Conservation (phyloP, 2,113 vertebrate species). For the Amphiprion ocellaris region DNA sequence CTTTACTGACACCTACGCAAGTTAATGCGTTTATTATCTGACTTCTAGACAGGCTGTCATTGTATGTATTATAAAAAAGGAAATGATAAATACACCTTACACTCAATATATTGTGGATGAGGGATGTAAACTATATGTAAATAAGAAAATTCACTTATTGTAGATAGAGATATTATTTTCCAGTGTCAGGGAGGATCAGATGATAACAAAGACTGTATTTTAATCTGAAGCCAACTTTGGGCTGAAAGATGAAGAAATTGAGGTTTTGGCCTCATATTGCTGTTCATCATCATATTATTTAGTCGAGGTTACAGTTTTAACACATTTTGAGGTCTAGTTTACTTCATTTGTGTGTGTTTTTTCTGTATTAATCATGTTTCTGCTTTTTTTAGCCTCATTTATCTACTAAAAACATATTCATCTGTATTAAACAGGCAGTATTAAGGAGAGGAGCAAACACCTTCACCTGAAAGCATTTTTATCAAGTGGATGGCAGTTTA, state of each 20-base stretch:
- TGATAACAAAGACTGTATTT: not conserved
- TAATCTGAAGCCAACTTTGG: not conserved
- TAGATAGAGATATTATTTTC: too few species aligned
- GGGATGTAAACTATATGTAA: slow-evolving; percentile 51
- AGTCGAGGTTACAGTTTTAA: slow-evolving; percentile 14
- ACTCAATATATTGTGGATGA: not conserved
- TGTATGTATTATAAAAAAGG: not conserved
- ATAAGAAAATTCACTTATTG: slow-evolving; percentile 23
- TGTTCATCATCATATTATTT: slow-evolving; percentile 13
- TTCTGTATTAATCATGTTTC: too few species aligned
- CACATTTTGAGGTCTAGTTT: slow-evolving; percentile 12
- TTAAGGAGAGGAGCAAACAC: not conserved
- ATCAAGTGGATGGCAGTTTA: not conserved
- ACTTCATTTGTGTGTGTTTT: slow-evolving; percentile 31
- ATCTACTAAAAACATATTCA: slow-evolving; percentile 6
- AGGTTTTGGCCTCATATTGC: not conserved
- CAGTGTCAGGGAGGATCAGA: too few species aligned
- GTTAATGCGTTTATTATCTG: slow-evolving; percentile 17
- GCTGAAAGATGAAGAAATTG: not conserved
- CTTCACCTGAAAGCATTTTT: not conserved
- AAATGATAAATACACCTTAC: not conserved
- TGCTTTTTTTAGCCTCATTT: slow-evolving; percentile 10
- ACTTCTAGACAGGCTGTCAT: slow-evolving; percentile 14
- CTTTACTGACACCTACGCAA: slow-evolving; percentile 43
- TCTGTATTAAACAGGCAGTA: not conserved